These are phyloP conservation scores for Premnoplex brunnescens DNA, from an alignment of 2,797 vertebrate genomes.

Conservation along the genomic window DNA sequence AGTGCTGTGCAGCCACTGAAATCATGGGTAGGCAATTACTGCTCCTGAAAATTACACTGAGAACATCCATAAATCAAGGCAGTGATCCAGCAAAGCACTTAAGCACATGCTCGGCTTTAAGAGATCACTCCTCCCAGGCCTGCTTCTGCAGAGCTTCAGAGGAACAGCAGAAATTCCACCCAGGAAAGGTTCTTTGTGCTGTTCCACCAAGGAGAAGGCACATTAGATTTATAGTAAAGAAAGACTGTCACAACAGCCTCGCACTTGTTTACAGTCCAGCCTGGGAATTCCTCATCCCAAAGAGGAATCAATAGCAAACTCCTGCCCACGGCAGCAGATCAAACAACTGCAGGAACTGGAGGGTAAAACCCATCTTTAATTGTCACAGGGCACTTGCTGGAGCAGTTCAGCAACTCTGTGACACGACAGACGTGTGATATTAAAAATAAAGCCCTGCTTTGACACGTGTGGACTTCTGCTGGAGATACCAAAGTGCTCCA, in stretches of 20 bases:
- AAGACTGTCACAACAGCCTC: background rate
- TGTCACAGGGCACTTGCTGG: background rate
- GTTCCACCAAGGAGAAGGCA: fast-evolving
- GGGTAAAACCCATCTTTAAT: background rate
- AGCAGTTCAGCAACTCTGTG: background rate
- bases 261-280: background rate
- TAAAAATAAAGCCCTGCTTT: background rate
- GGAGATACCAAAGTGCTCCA: background rate
- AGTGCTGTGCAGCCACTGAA: conserved; percentile 6
- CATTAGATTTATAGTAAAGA: fast-evolving
- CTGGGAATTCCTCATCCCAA: background rate
- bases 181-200: background rate
- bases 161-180: background rate
- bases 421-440: background rate
- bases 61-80: conserved; percentile 24
- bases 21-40: conserved; percentile 9
- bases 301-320: conserved; percentile 10
- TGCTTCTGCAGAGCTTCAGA: background rate
- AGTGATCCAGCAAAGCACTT: conserved; percentile 54
- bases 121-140: background rate
- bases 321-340: background rate
- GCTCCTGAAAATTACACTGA: background rate
- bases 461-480: fast-evolving
- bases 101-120: conserved; percentile 14
- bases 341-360: background rate